Base-by-base conservation (phyloP, 2,113 vertebrate genomes). In the Benitochromis conjunctus region DNA sequence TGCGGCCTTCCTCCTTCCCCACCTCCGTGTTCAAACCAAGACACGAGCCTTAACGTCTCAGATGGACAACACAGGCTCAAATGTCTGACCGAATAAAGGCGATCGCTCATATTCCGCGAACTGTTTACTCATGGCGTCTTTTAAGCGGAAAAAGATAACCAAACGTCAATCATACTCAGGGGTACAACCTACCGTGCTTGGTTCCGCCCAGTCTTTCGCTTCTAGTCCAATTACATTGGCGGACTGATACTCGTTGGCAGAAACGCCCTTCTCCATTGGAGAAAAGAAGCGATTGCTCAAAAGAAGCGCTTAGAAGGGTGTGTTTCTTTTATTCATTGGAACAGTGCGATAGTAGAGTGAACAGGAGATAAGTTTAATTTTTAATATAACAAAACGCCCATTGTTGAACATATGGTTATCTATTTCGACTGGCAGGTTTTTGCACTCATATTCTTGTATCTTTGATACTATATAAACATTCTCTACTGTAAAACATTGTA, bases 71-170 rank as follows among this genome's bases (percentile, higher is more conserved):
- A 1, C 31, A 31, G 78, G 0, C 36, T 43, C 18, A 4, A 2
- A 16, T 48, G 6, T 10, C 10, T 56, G 2, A 21, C 1, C 1
- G 31, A 60, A 11, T 7, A 19, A 74, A 1, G 3, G 5, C 4
- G 48, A 26, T 60, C 57, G 14, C n/a, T 12, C 1, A 4, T 18
- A 57, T 89, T 64, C 43, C 1, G 5, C 41, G 31, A 56, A 24
- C 7, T 29, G 14, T 77, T 82, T 64, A 83, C 79, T 74, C 6
- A 93, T 90, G 93, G 90, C 94, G 92, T 84, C 64, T 90, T 94
- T 89, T 89, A 62, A 83, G 86, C 91, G 85, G 84, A 94, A 95
- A 95, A 95, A 88, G 54, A 89, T 92, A 93, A 92, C 87, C 81
- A 79, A 84, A 94, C 89, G 90, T 93, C 93, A 92, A 93, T 94